Base-by-base conservation (phyloP, 2,888 invertebrate genomes). In the Parochlus steinenii region DNA sequence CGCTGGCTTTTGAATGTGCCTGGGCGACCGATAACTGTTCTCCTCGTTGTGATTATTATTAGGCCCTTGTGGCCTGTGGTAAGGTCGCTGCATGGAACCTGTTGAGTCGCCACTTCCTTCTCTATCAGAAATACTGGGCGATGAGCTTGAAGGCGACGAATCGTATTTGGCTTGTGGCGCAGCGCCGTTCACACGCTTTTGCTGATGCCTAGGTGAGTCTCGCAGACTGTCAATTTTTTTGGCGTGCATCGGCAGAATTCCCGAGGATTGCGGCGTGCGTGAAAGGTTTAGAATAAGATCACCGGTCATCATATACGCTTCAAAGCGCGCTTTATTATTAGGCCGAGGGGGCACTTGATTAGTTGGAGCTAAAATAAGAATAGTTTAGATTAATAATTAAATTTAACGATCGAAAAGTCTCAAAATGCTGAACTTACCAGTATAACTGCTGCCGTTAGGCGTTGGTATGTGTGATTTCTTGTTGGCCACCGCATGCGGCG, bases 241-340 rank as follows among this genome's bases (percentile, higher is more conserved):
- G 39, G 53, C 51, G 41, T 59, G 57, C 23, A 50, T 67, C 35
- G 72, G 69, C 37, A 74, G 55, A 39, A 74, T 59, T 45, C 64
- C 65, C 43, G 66, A 64, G 46, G 67, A 69, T 50, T 74, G 75
- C 44, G 80, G 79, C 39, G 80, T 81, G 47, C 82, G 65, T 41
- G 89, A 87, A 45, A 92, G 72, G 62, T 90, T 90, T 47, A 93
- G 71, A 56, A 93, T 92, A 52, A 90, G 74, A 61, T 93, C 92
- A 29, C 93, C 93, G 19, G 93, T 93, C 93, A 93, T 93, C 77
- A 92, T 85, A 67, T 86, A 93, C 38, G 89, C 85, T 62, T 89
- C 89, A 62, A 83, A 87, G 58, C 83, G 55, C 4, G 54, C 54
- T 44, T 41, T 37, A 15, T 23, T 23, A 16, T 36, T 36, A 23